Evolutionary conservation across 2,113 vertebrate genomes (phyloP).

Genomic region (Silurus meridionalis): DNA sequence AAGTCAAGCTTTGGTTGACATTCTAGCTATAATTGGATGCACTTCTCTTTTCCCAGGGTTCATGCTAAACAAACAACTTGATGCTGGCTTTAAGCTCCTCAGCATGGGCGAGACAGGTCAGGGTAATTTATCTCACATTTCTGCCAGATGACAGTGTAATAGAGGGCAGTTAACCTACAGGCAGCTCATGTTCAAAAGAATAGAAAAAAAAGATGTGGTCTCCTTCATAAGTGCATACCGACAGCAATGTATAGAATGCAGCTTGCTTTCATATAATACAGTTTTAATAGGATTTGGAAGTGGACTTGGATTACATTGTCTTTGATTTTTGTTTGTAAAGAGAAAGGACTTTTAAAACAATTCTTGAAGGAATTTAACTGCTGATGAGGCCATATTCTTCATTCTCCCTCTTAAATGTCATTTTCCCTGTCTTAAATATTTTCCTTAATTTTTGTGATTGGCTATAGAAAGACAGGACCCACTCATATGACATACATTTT

Average conservation of each 20-base stretch:
- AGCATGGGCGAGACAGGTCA: conserved; percentile 31
- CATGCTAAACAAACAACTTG: background rate
- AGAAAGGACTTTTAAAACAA: background rate
- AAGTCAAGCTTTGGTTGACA: background rate
- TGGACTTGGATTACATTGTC: background rate
- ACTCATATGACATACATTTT: background rate
- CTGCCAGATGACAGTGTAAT: conserved; percentile 37
- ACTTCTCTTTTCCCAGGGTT: background rate
- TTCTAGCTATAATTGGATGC: background rate
- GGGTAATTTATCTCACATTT: conserved; percentile 35
- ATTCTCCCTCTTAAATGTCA: background rate
- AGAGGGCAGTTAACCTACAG: conserved; percentile 32
- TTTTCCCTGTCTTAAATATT: background rate
- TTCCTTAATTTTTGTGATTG: background rate
- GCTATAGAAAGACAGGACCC: background rate
- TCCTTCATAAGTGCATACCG: background rate
- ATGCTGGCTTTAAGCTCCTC: background rate
- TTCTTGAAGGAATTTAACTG: background rate
- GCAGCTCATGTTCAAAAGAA: background rate
- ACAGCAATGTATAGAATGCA: background rate
- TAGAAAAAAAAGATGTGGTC: background rate
- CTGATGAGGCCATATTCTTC: background rate
- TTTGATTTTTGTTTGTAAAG: background rate
- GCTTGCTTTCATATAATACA: background rate
- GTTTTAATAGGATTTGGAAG: background rate